Percentiles rank a stretch among this genome's conserved stretches.
These are phyloP conservation scores for Callithrix jacchus DNA, from an alignment of 2,113 vertebrate species.

Conservation along the genomic window DNA sequence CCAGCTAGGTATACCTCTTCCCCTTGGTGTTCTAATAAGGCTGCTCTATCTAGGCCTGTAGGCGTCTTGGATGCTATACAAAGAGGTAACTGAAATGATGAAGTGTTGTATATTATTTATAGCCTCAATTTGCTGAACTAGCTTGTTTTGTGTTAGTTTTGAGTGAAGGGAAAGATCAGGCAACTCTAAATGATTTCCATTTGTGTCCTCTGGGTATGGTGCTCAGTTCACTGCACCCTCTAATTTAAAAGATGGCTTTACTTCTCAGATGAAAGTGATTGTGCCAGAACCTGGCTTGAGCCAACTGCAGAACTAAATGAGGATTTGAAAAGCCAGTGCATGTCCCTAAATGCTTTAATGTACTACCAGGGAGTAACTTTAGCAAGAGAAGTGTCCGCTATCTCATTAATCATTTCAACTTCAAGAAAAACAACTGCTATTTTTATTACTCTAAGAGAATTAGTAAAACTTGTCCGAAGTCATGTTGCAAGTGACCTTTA, in stretches of 20 bases:
- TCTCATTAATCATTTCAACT: slow-evolving; percentile 60
- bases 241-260: slow-evolving; percentile 71
- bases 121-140: slow-evolving; percentile 68
- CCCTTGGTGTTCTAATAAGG: slow-evolving; percentile 51
- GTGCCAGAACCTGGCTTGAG: slow-evolving; percentile 50
- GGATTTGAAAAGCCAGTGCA: slow-evolving; percentile 5
- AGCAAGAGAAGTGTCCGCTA: background rate
- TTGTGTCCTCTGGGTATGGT: slow-evolving; percentile 70
- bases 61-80: slow-evolving; percentile 67
- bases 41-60: slow-evolving; percentile 30
- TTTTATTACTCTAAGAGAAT: slow-evolving; percentile 32
- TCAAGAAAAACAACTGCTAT: background rate
- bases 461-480: slow-evolving; percentile 21
- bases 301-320: slow-evolving; percentile 53
- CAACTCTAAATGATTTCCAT: slow-evolving; percentile 67
- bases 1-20: slow-evolving; percentile 13
- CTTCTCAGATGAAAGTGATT: slow-evolving; percentile 60
- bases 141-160: slow-evolving; percentile 71
- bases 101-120: slow-evolving; percentile 72
- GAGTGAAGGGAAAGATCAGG: slow-evolving; percentile 66
- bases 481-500: background rate
- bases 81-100: slow-evolving; percentile 58
- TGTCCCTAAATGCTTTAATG: background rate
- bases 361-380: background rate
- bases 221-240: slow-evolving; percentile 44